Conservation (phyloP, 2,797 vertebrate species). For the Adrianichthys oophorus region DNA sequence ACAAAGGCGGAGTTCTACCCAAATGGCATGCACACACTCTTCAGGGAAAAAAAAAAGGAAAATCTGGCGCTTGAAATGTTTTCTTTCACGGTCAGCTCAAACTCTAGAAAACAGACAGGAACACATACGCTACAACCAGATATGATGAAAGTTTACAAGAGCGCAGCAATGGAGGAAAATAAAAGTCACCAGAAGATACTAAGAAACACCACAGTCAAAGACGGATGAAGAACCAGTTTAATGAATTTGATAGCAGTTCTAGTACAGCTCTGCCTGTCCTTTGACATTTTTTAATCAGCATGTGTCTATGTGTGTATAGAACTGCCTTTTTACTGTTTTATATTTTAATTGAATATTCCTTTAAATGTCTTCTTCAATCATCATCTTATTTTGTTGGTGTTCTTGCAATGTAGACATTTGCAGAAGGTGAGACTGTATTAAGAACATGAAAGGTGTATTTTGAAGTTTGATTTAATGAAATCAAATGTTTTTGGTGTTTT, state of each 20-base stretch:
- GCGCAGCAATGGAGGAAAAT: constrained; percentile 8
- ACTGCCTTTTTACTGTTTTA: background rate
- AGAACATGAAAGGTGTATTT: too few relatives aligned
- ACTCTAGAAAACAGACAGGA: background rate
- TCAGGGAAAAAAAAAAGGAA: constrained; percentile 34
- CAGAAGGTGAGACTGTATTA: too few relatives aligned
- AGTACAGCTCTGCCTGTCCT: constrained; percentile 3
- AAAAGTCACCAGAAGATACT: constrained; percentile 31
- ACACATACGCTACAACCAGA: constrained; percentile 23
- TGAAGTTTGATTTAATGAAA: too few relatives aligned
- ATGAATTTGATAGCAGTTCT: constrained; percentile 25
- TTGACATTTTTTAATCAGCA: constrained; percentile 12
- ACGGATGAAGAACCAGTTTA: constrained; percentile 45
- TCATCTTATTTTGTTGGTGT: too few relatives aligned
- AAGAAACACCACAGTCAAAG: constrained; percentile 37
- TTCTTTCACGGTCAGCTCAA: constrained; percentile 18
- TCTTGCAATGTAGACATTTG: too few relatives aligned
- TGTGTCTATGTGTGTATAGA: constrained; percentile 7
- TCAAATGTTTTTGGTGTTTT: too few relatives aligned
- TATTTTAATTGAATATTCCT: too few relatives aligned
- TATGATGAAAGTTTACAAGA: constrained; percentile 27
- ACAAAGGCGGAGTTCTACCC: constrained; percentile 17
- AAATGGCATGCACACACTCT: constrained; percentile 30
- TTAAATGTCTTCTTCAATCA: too few relatives aligned
- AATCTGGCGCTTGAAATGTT: constrained; percentile 11